Percentiles rank a stretch among this genome's conserved stretches.
phyloP scores from a whole-genome alignment of 2,888 invertebrate species.

The Oscheius sp. region DNA sequence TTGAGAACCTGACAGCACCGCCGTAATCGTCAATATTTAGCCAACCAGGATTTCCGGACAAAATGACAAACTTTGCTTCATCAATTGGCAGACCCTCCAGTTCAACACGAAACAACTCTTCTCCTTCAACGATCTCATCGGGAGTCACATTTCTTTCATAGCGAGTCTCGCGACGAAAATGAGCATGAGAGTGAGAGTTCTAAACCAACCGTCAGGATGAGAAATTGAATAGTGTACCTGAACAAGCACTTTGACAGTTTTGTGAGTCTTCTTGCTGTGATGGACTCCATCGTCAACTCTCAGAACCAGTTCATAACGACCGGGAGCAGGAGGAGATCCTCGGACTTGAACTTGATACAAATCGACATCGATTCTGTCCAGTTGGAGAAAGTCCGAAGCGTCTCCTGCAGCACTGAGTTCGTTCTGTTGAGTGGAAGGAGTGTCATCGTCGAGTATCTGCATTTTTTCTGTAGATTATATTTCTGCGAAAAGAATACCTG shows the following conservation, averaged over 20 bases:
- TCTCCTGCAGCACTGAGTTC: conserved; percentile 38
- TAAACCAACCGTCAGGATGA: conserved; percentile 5
- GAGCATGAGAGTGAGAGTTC: conserved; percentile 50
- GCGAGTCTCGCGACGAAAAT: conserved; percentile 45
- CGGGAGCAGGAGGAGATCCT: conserved; percentile 46
- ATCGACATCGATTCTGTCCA: conserved; percentile 35
- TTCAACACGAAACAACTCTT: conserved; percentile 58
- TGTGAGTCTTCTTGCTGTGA: conserved; percentile 14
- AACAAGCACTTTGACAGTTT: conserved; percentile 48
- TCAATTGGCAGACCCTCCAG: conserved; percentile 63
- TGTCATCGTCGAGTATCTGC: conserved; percentile 40
- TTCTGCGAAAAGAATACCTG: neutral
- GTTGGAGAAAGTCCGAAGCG: conserved; percentile 40
- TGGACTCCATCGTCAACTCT: conserved; percentile 29
- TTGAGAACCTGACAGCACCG: conserved; percentile 61
- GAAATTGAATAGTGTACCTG: conserved; percentile 31
- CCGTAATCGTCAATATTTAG: conserved; percentile 66
- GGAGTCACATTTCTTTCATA: conserved; percentile 48
- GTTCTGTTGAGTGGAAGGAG: conserved; percentile 36
- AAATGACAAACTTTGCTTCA: conserved; percentile 59
- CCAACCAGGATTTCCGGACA: conserved; percentile 67
- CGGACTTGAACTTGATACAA: conserved; percentile 39
- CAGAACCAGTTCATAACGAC: conserved; percentile 44
- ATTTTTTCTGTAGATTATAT: neutral
- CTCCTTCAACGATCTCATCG: conserved; percentile 41